These are phyloP conservation scores for Dicranocentrus wangi DNA, from an alignment of 2,888 invertebrate species.

Conservation along the genomic window DNA sequence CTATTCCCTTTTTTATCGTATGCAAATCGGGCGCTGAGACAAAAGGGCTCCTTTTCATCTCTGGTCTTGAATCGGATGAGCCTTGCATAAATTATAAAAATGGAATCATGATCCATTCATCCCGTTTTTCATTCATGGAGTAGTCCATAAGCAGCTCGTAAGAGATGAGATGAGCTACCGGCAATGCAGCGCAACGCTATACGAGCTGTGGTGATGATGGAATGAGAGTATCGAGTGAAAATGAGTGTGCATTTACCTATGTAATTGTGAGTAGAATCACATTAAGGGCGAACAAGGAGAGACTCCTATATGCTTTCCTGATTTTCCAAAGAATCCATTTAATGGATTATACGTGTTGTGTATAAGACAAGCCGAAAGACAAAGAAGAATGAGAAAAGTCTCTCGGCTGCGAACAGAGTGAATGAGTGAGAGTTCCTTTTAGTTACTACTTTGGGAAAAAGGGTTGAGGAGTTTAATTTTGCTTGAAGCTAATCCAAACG, in stretches of 20 bases:
- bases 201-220: too few relatives aligned
- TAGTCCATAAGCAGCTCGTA: not conserved
- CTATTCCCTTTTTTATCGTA: conserved; percentile 63
- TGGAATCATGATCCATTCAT: conserved; percentile 60
- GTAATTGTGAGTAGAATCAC: conserved; percentile 60
- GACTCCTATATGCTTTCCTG: conserved; percentile 63
- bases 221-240: conserved; percentile 35
- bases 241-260: conserved; percentile 62
- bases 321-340: conserved; percentile 62
- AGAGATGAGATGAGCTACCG: not conserved
- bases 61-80: conserved; percentile 63
- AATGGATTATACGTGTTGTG: conserved; percentile 66
- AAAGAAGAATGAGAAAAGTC: conserved; percentile 63
- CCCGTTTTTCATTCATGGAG: conserved; percentile 42
- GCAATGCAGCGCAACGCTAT: too few relatives aligned
- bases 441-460: conserved; percentile 38
- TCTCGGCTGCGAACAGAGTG: conserved; percentile 29
- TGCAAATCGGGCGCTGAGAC: conserved; percentile 66
- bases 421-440: not conserved
- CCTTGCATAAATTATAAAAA: conserved; percentile 64
- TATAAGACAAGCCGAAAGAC: conserved; percentile 53
- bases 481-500: conserved; percentile 62
- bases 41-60: conserved; percentile 61
- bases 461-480: conserved; percentile 62
- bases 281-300: conserved; percentile 53